Evolutionary conservation across 2,888 invertebrate species (phyloP), one percentile per base, ranked within the genome.

Genomic region (Syritta pipiens): DNA sequence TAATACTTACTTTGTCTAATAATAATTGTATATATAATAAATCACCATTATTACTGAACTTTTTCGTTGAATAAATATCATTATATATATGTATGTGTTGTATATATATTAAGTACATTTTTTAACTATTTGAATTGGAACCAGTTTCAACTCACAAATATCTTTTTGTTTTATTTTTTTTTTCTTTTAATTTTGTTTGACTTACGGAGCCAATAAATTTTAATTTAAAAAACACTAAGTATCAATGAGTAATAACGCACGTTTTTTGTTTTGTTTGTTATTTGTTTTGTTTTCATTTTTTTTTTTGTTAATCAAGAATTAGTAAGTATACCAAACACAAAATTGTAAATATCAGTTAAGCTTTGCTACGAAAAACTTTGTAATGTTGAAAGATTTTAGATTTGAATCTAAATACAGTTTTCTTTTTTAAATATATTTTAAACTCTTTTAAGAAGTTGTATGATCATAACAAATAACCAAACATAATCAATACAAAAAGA

Each of bases 11-110:
- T 65, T 65, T 53, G 24, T 44, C 53, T 53, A 65, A 53, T 35
- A 60, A 55, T 65, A 19, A 44, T 22, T 65, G 44, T 65, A 65
- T 65, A 65, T 44, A 63, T 63, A 63, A 51, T 51, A 63, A 51
- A 63, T 63, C 63, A 63, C 62, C 49, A 62, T 40, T 49, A 37
- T 49, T 62, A 62, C 51, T 30, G 42, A 42, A 63, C 51, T 42
- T 42, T 42, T 51, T 51, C 42, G 63, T 63, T 63, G 44, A 53
- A 42, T 65, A 53, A 53, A 65, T 65, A 53, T 53, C 32, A 53
- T 40, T 55, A 37, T 60, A 60, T 63, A 14, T 62, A 7, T 44
- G 22, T 59, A 46, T 24, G 6, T 24, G 20, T 46, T 65, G 32
- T 65, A 65, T 53, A 7, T 53, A 63, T 65, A 44, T 46, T 35